phyloP scores from a whole-genome alignment of 1,140 invertebrate species.

The Maconellicoccus hirsutus region DNA sequence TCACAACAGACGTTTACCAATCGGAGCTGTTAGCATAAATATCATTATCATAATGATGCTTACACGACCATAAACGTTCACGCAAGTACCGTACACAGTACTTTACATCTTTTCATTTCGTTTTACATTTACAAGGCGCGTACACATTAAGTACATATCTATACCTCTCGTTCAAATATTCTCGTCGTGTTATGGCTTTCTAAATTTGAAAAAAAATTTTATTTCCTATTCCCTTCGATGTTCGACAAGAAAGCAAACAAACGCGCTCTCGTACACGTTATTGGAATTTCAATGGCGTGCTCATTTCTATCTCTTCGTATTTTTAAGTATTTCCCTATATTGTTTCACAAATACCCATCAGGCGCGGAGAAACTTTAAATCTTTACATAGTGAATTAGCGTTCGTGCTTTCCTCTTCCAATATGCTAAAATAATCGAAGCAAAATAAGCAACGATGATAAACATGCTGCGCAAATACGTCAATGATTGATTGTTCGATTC shows the following conservation, averaged over 20 bases:
- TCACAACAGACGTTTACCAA: not conserved
- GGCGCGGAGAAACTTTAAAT: not conserved
- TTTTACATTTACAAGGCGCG: not conserved
- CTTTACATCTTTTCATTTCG: not conserved
- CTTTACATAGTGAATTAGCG: not conserved
- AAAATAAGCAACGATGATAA: not conserved
- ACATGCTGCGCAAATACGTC: no score
- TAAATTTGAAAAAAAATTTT: not conserved
- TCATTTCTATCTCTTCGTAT: no score
- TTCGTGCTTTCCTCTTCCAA: not conserved
- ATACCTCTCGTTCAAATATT: not conserved
- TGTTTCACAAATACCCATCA: no score
- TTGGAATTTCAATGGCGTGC: not conserved
- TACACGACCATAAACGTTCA: not conserved
- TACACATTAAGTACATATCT: not conserved
- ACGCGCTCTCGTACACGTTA: not conserved
- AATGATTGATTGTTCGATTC: no score
- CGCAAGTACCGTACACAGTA: not conserved
- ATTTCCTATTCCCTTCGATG: not conserved
- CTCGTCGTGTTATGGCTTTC: not conserved
- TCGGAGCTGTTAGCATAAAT: not conserved
- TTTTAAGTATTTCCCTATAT: no score
- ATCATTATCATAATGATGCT: not conserved
- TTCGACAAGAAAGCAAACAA: not conserved
- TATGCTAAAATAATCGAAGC: not conserved